Conservation (phyloP, 2,888 invertebrate species). For the Homarus gammarus region DNA sequence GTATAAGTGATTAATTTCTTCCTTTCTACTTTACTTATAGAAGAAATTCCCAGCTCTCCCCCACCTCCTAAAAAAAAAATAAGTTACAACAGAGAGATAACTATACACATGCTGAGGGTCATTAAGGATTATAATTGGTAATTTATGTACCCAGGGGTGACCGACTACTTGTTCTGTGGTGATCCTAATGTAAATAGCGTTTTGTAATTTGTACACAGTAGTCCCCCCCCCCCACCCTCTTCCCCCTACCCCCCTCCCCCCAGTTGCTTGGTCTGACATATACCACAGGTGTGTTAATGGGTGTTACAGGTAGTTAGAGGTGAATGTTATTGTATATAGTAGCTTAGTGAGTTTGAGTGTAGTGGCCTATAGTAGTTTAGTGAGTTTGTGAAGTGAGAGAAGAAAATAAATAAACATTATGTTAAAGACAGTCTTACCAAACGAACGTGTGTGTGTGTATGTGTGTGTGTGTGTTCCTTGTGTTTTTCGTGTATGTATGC, state of each 20-base stretch:
- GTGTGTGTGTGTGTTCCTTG: not conserved
- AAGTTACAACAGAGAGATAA: no score
- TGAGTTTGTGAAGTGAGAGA: not conserved
- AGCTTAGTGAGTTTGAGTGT: not conserved
- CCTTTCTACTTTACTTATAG: no score
- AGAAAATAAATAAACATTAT: no score
- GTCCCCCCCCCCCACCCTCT: no score
- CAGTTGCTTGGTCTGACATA: not conserved
- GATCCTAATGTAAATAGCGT: slow-evolving; percentile 14
- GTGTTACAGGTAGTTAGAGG: not conserved
- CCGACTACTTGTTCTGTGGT: not conserved
- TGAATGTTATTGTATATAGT: slow-evolving; percentile 19
- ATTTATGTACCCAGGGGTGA: no score
- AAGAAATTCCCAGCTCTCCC: not conserved
- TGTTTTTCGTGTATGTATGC: slow-evolving; percentile 1
- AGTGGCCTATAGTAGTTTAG: slow-evolving; percentile 8
- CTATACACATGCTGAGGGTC: not conserved
- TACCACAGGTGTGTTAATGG: not conserved
- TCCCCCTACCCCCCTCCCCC: not conserved
- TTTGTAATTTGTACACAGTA: slow-evolving; percentile 32
- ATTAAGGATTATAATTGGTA: no score
- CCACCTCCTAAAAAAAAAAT: not conserved
- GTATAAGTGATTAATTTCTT: no score
- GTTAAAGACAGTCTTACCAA: no score
- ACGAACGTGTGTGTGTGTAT: not conserved